These are phyloP conservation scores for Melanotus villosus DNA, from an alignment of 2,888 invertebrate species.

Conservation along the genomic window DNA sequence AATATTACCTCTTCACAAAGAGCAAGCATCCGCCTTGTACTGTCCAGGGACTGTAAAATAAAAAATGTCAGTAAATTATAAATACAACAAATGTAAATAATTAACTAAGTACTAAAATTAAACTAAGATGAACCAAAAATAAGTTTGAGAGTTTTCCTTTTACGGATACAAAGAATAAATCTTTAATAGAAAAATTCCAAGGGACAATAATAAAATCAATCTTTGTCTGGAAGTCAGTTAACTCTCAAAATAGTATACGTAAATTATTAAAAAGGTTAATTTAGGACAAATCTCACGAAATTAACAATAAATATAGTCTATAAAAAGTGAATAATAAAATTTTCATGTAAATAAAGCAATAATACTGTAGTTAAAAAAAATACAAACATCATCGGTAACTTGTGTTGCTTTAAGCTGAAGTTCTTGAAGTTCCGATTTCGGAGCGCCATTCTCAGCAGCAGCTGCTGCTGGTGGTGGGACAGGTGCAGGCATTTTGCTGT, in stretches of 20 bases:
- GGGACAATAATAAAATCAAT: too few relatives aligned
- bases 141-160: too few relatives aligned
- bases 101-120: background rate
- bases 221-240: too few relatives aligned
- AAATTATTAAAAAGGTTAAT: too few relatives aligned
- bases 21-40: constrained; percentile 92
- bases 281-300: too few relatives aligned
- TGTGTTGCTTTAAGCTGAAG: constrained; percentile 87
- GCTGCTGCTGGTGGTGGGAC: too few relatives aligned
- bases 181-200: too few relatives aligned
- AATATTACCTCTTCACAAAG: constrained; percentile 92
- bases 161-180: too few relatives aligned
- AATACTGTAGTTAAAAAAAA: constrained; percentile 24
- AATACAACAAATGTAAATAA: constrained; percentile 23
- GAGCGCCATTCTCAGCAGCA: constrained; percentile 77
- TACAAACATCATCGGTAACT: constrained; percentile 89
- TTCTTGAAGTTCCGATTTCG: constrained; percentile 90
- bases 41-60: constrained; percentile 88
- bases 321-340: too few relatives aligned
- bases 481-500: constrained; percentile 66
- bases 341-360: constrained; percentile 14
- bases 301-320: too few relatives aligned
- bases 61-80: constrained; percentile 12
- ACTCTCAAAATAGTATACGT: too few relatives aligned
- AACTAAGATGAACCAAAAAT: too few relatives aligned